A percentile compares a stretch with the other conserved stretches of the same genome.
phyloP scores from a whole-genome alignment of 1,140 invertebrate species.

The Micrasema longulum region DNA sequence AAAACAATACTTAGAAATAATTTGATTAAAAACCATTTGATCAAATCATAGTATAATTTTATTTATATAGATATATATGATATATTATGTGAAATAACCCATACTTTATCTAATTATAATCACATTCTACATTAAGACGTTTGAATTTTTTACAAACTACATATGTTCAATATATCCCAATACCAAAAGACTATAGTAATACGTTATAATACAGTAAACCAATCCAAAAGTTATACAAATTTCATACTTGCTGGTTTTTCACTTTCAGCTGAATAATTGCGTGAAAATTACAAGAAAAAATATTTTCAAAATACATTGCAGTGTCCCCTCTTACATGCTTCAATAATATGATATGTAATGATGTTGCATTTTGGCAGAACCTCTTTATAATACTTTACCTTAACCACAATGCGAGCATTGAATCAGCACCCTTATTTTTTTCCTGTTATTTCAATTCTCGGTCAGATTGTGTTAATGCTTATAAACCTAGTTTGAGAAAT shows the following conservation, averaged over 20 bases:
- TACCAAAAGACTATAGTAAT: not conserved
- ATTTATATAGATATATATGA: not conserved
- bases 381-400: not conserved
- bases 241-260: conserved; percentile 19
- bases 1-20: no score
- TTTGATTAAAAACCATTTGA: no score
- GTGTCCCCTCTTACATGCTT: not conserved
- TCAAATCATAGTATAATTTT: not conserved
- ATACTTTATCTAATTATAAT: not conserved
- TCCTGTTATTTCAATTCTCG: not conserved
- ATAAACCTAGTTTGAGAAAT: not conserved
- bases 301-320: not conserved
- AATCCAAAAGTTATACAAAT: conserved; percentile 20
- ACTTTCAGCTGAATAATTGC: conserved; percentile 21
- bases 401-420: not conserved
- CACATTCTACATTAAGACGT: not conserved
- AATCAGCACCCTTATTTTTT: not conserved
- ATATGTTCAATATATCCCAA: not conserved
- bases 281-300: conserved; percentile 8
- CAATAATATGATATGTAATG: not conserved
- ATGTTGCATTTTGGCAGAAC: not conserved
- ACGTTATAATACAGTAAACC: conserved; percentile 6
- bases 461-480: conserved; percentile 1
- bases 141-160: conserved; percentile 11
- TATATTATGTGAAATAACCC: no score